These are phyloP conservation scores for Halotydeus destructor DNA, from an alignment of 1,140 invertebrate species.

Conservation along the genomic window DNA sequence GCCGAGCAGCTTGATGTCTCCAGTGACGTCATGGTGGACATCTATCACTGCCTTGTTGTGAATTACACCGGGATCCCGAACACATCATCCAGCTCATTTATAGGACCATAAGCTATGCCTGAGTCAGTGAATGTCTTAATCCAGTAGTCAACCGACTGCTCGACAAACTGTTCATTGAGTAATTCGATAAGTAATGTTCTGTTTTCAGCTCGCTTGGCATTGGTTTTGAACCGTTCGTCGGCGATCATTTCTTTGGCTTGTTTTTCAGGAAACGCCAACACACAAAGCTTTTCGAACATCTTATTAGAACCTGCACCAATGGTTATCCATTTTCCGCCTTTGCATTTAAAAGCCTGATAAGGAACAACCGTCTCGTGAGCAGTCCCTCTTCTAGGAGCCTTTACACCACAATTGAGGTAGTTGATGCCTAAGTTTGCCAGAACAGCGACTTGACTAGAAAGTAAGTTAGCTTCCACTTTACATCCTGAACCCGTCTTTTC, in stretches of 20 bases:
- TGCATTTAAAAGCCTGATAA: slow-evolving; percentile 64
- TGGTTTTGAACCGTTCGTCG: slow-evolving; percentile 44
- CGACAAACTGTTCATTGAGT: slow-evolving; percentile 32
- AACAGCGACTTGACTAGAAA: slow-evolving; percentile 56
- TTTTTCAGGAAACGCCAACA: slow-evolving; percentile 5
- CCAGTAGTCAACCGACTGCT: slow-evolving; percentile 56
- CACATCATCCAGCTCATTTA: slow-evolving; percentile 63
- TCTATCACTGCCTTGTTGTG: slow-evolving; percentile 51
- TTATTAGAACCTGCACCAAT: slow-evolving; percentile 46
- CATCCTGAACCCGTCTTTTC: slow-evolving; percentile 57
- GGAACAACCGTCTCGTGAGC: slow-evolving; percentile 85
- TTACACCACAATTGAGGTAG: slow-evolving; percentile 59
- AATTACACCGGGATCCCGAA: slow-evolving; percentile 69
- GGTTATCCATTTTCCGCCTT: slow-evolving; percentile 52
- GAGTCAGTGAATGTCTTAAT: slow-evolving; percentile 41
- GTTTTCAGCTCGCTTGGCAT: slow-evolving; percentile 50
- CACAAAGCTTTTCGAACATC: slow-evolving; percentile 18
- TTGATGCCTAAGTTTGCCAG: slow-evolving; percentile 75
- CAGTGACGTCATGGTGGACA: slow-evolving; percentile 43
- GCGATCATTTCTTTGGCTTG: slow-evolving; percentile 34
- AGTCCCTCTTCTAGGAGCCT: slow-evolving; percentile 59
- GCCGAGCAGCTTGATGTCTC: slow-evolving; percentile 48
- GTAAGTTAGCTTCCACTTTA: slow-evolving; percentile 78
- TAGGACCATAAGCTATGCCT: slow-evolving; percentile 64
- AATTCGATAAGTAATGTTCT: slow-evolving; percentile 41